These are phyloP conservation scores for Xylota sylvarum DNA, from an alignment of 2,888 invertebrate genomes.

Conservation along the genomic window DNA sequence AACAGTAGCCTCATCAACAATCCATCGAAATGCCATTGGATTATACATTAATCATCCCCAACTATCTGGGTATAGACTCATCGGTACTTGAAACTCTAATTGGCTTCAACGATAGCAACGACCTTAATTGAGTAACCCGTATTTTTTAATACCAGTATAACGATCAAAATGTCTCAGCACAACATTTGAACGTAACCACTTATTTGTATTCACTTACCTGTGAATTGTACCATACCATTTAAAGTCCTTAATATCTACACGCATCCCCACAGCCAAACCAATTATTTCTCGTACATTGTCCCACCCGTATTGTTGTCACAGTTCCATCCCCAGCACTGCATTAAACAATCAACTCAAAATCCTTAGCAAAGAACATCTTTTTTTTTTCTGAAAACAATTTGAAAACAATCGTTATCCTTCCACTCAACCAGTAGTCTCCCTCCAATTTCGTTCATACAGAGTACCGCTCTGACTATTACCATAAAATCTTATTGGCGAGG, in stretches of 20 bases:
- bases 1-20: no score
- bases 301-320: not conserved
- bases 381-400: slow-evolving; percentile 43
- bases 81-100: no score
- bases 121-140: no score
- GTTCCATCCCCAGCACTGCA: not conserved
- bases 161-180: no score
- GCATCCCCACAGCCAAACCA: slow-evolving; percentile 2
- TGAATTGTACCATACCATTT: no score
- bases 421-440: slow-evolving; percentile 1
- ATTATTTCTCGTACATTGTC: not conserved
- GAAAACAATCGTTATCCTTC: slow-evolving; percentile 66
- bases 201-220: no score
- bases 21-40: no score
- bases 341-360: slow-evolving; percentile 62
- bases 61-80: no score
- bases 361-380: slow-evolving; percentile 40
- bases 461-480: slow-evolving; percentile 56
- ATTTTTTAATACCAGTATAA: no score
- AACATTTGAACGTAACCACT: no score
- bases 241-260: not conserved
- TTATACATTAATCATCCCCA: no score
- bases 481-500: slow-evolving; percentile 65
- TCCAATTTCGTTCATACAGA: slow-evolving; percentile 6
- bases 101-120: no score